Conservation (phyloP, 2,113 vertebrate genomes). For the Sorex araneus region DNA sequence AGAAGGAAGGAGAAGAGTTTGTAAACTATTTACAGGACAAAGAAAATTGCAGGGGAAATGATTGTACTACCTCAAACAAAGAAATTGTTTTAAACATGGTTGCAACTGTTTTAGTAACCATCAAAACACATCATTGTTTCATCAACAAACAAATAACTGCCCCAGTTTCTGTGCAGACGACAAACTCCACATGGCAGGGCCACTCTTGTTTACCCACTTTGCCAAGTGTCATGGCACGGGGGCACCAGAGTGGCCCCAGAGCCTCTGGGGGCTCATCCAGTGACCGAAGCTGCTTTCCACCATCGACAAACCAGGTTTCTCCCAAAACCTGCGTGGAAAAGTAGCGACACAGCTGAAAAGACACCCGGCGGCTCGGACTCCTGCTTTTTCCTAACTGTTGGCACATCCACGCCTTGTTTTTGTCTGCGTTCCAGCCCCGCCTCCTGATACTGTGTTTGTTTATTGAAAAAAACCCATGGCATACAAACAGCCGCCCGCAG, state of each 20-base stretch:
- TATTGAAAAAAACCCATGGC: background rate
- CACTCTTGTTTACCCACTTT: background rate
- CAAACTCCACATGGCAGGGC: background rate
- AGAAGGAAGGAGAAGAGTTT: conserved; percentile 28
- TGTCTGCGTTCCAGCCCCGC: conserved; percentile 5
- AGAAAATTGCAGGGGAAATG: conserved; percentile 17
- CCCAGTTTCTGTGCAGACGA: background rate
- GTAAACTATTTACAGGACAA: background rate
- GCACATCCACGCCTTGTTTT: background rate
- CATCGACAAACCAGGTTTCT: background rate
- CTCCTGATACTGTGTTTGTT: background rate
- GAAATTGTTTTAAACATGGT: conserved; percentile 43
- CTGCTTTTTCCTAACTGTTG: background rate
- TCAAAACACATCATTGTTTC: conserved; percentile 1
- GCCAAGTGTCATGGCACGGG: no score
- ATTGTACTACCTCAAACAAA: background rate
- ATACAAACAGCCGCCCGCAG: no score
- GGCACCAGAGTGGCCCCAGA: background rate
- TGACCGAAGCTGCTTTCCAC: background rate
- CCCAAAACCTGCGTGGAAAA: background rate
- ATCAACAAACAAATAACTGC: background rate
- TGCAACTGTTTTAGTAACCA: background rate
- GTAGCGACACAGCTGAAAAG: conserved; percentile 30
- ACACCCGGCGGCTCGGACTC: background rate
- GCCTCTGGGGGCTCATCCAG: background rate